Conservation (phyloP, 2,888 invertebrate species). For the Lochmaea crataegi region DNA sequence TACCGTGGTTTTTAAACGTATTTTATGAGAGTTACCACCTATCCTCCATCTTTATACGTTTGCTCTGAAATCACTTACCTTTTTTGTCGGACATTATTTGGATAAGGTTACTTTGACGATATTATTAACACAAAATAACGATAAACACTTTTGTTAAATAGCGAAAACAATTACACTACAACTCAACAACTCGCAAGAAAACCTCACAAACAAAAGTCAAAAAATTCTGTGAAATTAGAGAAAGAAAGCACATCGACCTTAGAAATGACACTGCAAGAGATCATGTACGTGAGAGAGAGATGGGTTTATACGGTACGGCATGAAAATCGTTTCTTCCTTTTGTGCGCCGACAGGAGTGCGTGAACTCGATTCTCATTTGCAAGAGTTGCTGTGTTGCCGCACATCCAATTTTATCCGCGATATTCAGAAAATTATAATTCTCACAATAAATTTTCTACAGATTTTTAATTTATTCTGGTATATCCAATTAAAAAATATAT, state of each 20-base stretch:
- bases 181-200: constrained; percentile 41
- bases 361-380: constrained; percentile 30
- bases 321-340: constrained; percentile 37
- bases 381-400: constrained; percentile 2
- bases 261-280: constrained; percentile 28
- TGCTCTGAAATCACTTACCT: constrained; percentile 51
- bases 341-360: constrained; percentile 35
- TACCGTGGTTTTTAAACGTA: constrained; percentile 27
- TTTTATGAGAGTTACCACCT: constrained; percentile 36
- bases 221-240: constrained; percentile 44
- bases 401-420: background rate
- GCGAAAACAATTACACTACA: constrained; percentile 43
- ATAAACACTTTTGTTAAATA: constrained; percentile 40
- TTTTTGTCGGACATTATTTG: constrained; percentile 58
- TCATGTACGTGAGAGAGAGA: constrained; percentile 18
- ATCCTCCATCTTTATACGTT: constrained; percentile 45
- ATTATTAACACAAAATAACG: constrained; percentile 41
- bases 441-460: background rate
- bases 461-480: background rate
- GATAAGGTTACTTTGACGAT: constrained; percentile 37
- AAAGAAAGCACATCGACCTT: constrained; percentile 41
- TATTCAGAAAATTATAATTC: background rate
- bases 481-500: background rate
- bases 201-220: constrained; percentile 45
- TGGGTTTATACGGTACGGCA: constrained; percentile 20